A percentile compares a stretch with the other conserved stretches of the same genome.
These are phyloP conservation scores for Contarinia nasturtii DNA, from an alignment of 1,140 invertebrate species.

Conservation along the genomic window DNA sequence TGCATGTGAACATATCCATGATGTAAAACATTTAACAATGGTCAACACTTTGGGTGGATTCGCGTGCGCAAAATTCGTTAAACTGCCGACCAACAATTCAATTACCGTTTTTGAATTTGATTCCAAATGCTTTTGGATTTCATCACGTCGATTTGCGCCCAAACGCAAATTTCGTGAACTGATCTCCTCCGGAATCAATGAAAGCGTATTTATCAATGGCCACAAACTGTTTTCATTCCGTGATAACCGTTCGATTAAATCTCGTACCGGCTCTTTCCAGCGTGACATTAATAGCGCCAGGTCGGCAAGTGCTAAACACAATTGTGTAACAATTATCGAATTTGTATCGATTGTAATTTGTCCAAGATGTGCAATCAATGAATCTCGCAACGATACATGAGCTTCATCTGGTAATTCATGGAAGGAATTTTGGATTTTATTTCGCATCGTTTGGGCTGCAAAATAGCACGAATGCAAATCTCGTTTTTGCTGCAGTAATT, in stretches of 20 bases:
- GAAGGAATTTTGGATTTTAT: conserved; percentile 85
- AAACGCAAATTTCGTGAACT: conserved; percentile 63
- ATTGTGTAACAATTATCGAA: conserved; percentile 71
- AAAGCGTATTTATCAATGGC: conserved; percentile 80
- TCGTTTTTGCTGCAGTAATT: conserved; percentile 68
- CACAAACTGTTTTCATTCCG: conserved; percentile 40
- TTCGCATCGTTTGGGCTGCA: conserved; percentile 92
- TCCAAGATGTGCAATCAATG: conserved; percentile 74
- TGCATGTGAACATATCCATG: conserved; percentile 55
- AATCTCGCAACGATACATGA: conserved; percentile 72
- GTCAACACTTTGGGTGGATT: conserved; percentile 32
- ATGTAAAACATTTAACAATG: conserved; percentile 57
- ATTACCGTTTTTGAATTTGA: conserved; percentile 40
- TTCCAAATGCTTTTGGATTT: conserved; percentile 60
- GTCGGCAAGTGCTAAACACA: conserved; percentile 83
- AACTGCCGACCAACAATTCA: conserved; percentile 57
- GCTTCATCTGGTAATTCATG: conserved; percentile 78
- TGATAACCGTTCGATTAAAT: conserved; percentile 58
- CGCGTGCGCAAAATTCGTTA: conserved; percentile 30
- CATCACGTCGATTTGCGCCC: conserved; percentile 72
- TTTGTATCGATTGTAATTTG: conserved; percentile 67
- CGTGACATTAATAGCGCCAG: conserved; percentile 81
- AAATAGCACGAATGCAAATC: conserved; percentile 89
- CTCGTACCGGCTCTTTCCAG: conserved; percentile 77
- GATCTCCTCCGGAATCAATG: conserved; percentile 90